A percentile compares a stretch with the other conserved stretches of the same genome.
phyloP scores from a whole-genome alignment of 1,140 invertebrate species.

The Lepeophtheirus salmonis region DNA sequence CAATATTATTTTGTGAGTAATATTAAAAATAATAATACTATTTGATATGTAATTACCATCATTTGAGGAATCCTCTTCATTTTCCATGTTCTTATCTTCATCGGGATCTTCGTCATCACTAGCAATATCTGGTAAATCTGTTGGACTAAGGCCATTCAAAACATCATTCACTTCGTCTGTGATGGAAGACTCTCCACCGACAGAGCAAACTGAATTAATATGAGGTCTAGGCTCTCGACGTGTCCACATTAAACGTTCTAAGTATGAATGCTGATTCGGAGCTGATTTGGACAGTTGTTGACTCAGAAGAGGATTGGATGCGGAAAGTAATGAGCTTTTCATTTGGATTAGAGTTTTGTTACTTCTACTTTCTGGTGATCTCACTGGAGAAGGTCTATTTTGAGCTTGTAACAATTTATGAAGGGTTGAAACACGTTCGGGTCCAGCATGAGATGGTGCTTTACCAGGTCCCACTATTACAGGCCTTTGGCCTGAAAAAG shows the following conservation, averaged over 20 bases:
- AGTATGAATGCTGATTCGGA: not conserved
- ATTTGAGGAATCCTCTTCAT: not conserved
- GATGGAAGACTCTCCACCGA: constrained; percentile 9
- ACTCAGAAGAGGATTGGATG: constrained; percentile 14
- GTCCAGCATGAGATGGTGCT: constrained; percentile 9
- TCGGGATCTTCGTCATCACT: constrained; percentile 10
- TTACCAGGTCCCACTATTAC: not conserved
- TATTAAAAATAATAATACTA: no score
- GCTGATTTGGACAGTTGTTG: constrained; percentile 13
- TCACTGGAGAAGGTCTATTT: constrained; percentile 6
- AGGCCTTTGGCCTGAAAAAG: not conserved
- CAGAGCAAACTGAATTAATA: constrained; percentile 16
- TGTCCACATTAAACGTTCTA: constrained; percentile 6
- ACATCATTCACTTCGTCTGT: constrained; percentile 17
- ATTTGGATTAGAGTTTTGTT: not conserved
- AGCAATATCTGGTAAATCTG: constrained; percentile 7
- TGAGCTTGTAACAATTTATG: not conserved
- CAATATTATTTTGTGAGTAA: no score
- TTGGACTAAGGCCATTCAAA: constrained; percentile 11
- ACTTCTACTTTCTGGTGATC: constrained; percentile 4
- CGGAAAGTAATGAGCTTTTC: constrained; percentile 2
- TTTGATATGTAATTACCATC: not conserved
- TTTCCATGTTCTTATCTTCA: not conserved
- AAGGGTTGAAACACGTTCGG: constrained; percentile 1
- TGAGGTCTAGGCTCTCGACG: constrained; percentile 14